Evolutionary conservation across 2,797 vertebrate species (phyloP), one percentile per base, ranked within the genome.

Genomic region (Lophius americanus): DNA sequence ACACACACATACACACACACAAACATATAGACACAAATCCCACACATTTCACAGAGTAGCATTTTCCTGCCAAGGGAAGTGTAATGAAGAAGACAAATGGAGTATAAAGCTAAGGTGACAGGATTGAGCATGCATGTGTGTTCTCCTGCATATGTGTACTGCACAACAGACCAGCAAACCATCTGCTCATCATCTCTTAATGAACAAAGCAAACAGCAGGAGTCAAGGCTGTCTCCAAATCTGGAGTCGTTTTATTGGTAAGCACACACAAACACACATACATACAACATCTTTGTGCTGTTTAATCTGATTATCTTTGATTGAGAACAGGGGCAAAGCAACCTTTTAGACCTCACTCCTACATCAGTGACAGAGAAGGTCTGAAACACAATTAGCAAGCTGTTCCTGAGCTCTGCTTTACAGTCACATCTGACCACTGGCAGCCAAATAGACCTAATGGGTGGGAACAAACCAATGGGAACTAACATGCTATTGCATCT

Each of bases 61-160:
- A 86, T 88, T 90, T 89, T 90, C 87, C 91, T 92, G 90, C 87
- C 71, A 84, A 82, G 87, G 86, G 86, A 90, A 83, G 90, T 88
- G 91, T 95, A 96, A 97, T 96, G 94, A 95, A 95, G 96, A 96
- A 92, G 90, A 92, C 91, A 92, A 91, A 92, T 91, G 88, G 91
- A 90, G 88, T 85, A 91, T 95, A 95, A 95, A 96, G 94, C 94
- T 92, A 89, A 91, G 90, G 90, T 91, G 89, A 91, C 90, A 90
- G 86, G 83, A 69, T 75, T 1, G 79, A 83, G 84, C 78, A 77
- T 80, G 77, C 71, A 73, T 70, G 62, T 44, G 64, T 52, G 53
- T 36, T 52, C 38, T 70, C 51, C 68, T 5, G 79, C 53, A 66
- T 89, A 85, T 86, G 88, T 85, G 90, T 77, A 82, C 76, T 78